Conservation (phyloP, 2,888 invertebrate genomes). For the Elysia crispata region DNA sequence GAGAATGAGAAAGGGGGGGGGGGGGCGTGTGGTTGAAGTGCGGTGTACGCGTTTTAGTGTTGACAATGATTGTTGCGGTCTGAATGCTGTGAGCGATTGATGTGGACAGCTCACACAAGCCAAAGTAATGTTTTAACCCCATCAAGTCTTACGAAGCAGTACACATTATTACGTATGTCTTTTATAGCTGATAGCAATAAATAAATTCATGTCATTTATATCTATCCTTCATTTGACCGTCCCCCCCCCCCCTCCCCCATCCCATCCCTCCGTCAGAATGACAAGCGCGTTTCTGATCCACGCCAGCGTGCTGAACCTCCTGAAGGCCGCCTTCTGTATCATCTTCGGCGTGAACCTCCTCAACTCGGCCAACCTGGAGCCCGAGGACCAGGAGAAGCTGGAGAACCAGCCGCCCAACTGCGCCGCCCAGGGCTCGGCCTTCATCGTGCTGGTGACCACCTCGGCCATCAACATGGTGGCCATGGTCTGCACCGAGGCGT, state of each 20-base stretch:
- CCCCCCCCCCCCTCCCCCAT: slow-evolving; percentile 15
- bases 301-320: slow-evolving; percentile 74
- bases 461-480: slow-evolving; percentile 77
- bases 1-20: too few species aligned
- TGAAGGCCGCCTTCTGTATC: slow-evolving; percentile 76
- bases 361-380: slow-evolving; percentile 56
- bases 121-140: too few species aligned
- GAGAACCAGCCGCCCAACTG: slow-evolving; percentile 65
- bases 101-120: too few species aligned
- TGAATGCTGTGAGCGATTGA: too few species aligned
- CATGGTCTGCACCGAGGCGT: slow-evolving; percentile 77
- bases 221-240: too few species aligned
- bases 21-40: too few species aligned
- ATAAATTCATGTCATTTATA: too few species aligned
- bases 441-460: slow-evolving; percentile 76
- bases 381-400: slow-evolving; percentile 15
- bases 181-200: too few species aligned
- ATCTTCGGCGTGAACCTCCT: slow-evolving; percentile 75
- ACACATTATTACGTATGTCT: too few species aligned
- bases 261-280: slow-evolving; percentile 65
- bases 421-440: slow-evolving; percentile 73
- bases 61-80: too few species aligned
- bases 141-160: too few species aligned
- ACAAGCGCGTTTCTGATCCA: slow-evolving; percentile 77
- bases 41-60: too few species aligned